Percentiles rank a stretch among this genome's conserved stretches.
These are phyloP conservation scores for Drosophila ustulata DNA, from an alignment of 2,888 invertebrate species.

Conservation along the genomic window DNA sequence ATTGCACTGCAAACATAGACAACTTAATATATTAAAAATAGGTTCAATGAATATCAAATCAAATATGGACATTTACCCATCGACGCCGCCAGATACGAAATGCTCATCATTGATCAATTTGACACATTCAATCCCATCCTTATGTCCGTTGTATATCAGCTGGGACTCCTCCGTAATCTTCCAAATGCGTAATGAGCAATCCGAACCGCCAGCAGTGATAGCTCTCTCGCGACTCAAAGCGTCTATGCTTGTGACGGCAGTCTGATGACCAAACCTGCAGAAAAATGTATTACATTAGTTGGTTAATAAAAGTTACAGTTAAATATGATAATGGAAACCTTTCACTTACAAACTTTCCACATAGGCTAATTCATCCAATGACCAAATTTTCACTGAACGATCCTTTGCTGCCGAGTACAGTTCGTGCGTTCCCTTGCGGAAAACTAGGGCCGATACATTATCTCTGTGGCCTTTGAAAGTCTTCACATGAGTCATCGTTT, in stretches of 20 bases:
- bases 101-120: conserved; percentile 96
- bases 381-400: conserved; percentile 96
- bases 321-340: neutral
- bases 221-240: conserved; percentile 94
- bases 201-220: conserved; percentile 95
- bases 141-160: conserved; percentile 94
- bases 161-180: conserved; percentile 99
- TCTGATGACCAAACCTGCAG: conserved; percentile 93
- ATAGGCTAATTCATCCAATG: conserved; percentile 97
- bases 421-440: conserved; percentile 93
- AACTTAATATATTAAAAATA: neutral
- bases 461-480: conserved; percentile 93
- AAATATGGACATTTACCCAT: conserved; percentile 88
- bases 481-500: conserved; percentile 90
- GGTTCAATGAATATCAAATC: too few relatives aligned
- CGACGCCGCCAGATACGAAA: conserved; percentile 96
- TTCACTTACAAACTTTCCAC: conserved; percentile 92
- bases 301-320: neutral
- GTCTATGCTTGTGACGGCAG: conserved; percentile 94
- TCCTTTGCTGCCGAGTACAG: conserved; percentile 93
- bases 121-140: conserved; percentile 94
- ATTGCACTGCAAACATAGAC: conserved; percentile 85
- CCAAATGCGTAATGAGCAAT: conserved; percentile 95
- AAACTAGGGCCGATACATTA: conserved; percentile 91
- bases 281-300: neutral